Percentiles rank a stretch among this genome's conserved stretches.
These are phyloP conservation scores for Entomobrya multifasciata DNA, from an alignment of 2,888 invertebrate genomes.

Conservation along the genomic window DNA sequence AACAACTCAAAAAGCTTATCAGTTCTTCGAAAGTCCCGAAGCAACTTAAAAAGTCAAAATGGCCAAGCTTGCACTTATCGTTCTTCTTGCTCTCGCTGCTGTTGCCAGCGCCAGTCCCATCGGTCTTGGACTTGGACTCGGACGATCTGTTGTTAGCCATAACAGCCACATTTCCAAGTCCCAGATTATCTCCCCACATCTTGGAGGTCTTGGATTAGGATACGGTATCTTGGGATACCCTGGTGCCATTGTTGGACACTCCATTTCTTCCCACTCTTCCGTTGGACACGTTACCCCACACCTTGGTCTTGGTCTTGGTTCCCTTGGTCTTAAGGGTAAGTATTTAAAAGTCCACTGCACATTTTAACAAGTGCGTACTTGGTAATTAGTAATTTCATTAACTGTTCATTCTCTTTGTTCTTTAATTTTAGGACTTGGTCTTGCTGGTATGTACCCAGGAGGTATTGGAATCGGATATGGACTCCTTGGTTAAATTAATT, in stretches of 20 bases:
- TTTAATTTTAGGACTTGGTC: constrained; percentile 12
- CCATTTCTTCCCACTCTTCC: constrained; percentile 30
- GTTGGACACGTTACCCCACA: constrained; percentile 1
- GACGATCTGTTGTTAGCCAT: background rate
- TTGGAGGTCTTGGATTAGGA: background rate
- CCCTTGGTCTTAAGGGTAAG: constrained; percentile 6
- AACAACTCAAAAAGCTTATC: background rate
- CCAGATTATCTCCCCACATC: constrained; percentile 27
- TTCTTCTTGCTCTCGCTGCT: constrained; percentile 42
- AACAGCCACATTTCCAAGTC: background rate
- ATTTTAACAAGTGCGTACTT: background rate
- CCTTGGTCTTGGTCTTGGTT: background rate
- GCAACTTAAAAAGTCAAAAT: background rate
- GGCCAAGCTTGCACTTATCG: constrained; percentile 30
- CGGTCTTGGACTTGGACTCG: too few species aligned
- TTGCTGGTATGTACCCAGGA: background rate
- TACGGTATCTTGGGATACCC: constrained; percentile 26
- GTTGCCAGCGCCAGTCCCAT: background rate
- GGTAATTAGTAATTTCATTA: background rate
- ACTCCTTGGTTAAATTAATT: constrained; percentile 20
- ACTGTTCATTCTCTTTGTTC: background rate
- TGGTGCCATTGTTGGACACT: constrained; percentile 7
- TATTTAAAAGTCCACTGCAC: background rate
- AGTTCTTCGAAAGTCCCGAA: background rate
- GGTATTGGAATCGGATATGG: constrained; percentile 15